Base-by-base conservation (phyloP, 2,888 invertebrate genomes). In the Athripsodes cinereus region DNA sequence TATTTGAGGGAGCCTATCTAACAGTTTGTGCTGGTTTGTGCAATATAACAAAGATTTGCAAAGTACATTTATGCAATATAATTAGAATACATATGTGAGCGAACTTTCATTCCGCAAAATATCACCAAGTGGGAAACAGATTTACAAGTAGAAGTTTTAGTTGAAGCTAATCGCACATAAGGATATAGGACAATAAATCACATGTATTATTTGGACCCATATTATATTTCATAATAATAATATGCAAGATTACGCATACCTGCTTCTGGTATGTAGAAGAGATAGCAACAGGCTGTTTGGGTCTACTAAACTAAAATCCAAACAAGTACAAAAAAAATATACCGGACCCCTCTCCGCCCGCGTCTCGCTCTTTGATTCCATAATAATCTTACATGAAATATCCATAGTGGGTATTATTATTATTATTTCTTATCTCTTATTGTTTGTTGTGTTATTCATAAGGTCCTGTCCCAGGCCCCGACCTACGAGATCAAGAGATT, bases 171-270 rank as follows among this genome's bases (percentile, higher is more conserved):
- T n/a, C n/a, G n/a, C n/a, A n/a, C n/a, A n/a, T n/a, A n/a, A n/a
- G n/a, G n/a, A n/a, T n/a, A n/a, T n/a, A n/a, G n/a, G n/a, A n/a
- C n/a, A n/a, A n/a, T n/a, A 6, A 26, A 26, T 26, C 26, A 26
- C 26, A 26, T 26, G 10, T 26, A 10, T n/a, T n/a, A n/a, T n/a
- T n/a, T n/a, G 26, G 3, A 26, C 26, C 26, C 10, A 26, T 26
- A 26, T 10, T 10, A 26, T 26, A 26, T 26, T 26, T 6, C 10
- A 6, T 6, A 26, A 6, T 26, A 3, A 10, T 26, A 3, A 10
- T 48, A 57, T 56, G 56, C 57, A 47, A 48, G 57, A 48, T 47
- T 49, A 52, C 51, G 55, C 54, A 34, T 59, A 59, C 59, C 59
- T 59, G 58, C 26, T 22, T 34, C 20, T 46, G 53, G 53, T 53